A percentile compares a stretch with the other conserved stretches of the same genome.
These are phyloP conservation scores for Macrocentrus cingulum DNA, from an alignment of 1,140 invertebrate species.

Conservation along the genomic window DNA sequence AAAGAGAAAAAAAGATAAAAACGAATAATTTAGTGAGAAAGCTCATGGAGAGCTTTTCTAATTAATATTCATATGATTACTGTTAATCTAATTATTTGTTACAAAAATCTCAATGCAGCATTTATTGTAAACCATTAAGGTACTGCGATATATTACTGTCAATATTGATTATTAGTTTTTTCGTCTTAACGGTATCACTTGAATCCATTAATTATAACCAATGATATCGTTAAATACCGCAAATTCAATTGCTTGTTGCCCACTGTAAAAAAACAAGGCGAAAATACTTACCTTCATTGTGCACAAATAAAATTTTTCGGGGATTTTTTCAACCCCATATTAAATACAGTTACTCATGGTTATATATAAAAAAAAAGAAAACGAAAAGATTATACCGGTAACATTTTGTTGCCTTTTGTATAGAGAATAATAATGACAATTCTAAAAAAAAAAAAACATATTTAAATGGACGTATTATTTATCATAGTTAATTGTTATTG, in stretches of 20 bases:
- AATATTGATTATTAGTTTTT: background rate
- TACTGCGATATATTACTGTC: background rate
- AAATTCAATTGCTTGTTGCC: slow-evolving; percentile 8
- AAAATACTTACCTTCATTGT: slow-evolving; percentile 1
- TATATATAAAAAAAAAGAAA: too few species aligned
- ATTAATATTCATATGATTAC: background rate
- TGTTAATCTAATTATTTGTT: background rate
- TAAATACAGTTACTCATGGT: slow-evolving; percentile 1
- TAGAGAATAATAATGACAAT: slow-evolving; percentile 11
- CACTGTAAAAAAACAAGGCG: background rate
- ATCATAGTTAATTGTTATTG: too few species aligned
- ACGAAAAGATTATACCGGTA: background rate
- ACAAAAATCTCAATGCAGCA: background rate
- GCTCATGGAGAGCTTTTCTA: background rate
- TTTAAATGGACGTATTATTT: background rate
- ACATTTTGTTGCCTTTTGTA: slow-evolving; percentile 7
- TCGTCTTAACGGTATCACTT: background rate
- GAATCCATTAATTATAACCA: slow-evolving; percentile 1
- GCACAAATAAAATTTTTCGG: slow-evolving; percentile 15
- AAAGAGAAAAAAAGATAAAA: too few species aligned
- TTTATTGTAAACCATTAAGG: background rate
- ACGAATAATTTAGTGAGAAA: background rate
- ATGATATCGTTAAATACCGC: background rate
- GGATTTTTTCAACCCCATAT: background rate
- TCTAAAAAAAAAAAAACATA: slow-evolving; percentile 5